Base-by-base conservation (phyloP, 2,797 vertebrate species). In the Lithobates sylvaticus region DNA sequence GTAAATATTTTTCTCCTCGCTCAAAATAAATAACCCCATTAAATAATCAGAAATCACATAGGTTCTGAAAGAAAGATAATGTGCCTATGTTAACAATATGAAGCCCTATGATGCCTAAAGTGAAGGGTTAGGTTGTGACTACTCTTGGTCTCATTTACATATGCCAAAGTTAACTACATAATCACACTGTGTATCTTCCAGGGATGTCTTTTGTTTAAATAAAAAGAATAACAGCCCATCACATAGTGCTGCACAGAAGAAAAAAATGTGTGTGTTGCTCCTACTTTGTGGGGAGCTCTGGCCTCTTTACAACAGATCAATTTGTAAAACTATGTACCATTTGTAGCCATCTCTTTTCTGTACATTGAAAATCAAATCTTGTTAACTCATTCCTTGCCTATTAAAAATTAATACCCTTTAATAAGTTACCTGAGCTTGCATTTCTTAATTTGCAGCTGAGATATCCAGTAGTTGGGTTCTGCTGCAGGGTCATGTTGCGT, bases 1-100 rank as follows among this genome's bases (percentile, higher is more conserved):
- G 92, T 95, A 95, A 95, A 95, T 95, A 95, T 94, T 94, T 94
- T 94, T 93, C 91, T 89, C 83, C 84, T 89, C 0, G 73, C 71
- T 90, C 90, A 86, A 81, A 89, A 84, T 75, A 89, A 89, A 88
- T 85, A 88, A 82, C 81, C 80, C 26, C 89, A 92, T 72, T 92
- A 86, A 88, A 88, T 92, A 90, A 93, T 93, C 90, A 91, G 89
- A 93, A 92, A 88, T 90, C 84, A 15, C 58, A 65, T 88, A 86
- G 89, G 93, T 90, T 79, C 78, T 88, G 81, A 83, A 83, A 78
- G 71, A 88, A 73, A 42, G 87, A 86, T 88, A 88, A 85, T 82
- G 21, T 71, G 72, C 64, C 74, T 88, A 89, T 85, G 68, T 16
- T 88, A 88, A 91, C 89, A 89, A 89, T 92, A 82, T 89, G 88